Conservation (phyloP, 1,140 invertebrate species). For the Copidosoma floridanum region DNA sequence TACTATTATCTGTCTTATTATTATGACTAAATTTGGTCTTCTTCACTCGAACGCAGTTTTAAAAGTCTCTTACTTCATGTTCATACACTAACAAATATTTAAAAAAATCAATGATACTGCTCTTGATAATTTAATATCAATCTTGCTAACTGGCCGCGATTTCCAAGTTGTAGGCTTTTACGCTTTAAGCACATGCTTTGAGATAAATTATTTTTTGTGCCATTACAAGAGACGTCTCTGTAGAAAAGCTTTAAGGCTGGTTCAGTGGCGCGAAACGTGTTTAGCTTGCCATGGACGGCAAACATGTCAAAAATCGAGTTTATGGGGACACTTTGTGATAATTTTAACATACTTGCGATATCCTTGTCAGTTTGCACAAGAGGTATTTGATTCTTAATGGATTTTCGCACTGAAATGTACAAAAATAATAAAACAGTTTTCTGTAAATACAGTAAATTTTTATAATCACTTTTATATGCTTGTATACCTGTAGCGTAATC, state of each 20-base stretch:
- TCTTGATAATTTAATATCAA: conserved; percentile 52
- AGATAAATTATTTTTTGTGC: conserved; percentile 31
- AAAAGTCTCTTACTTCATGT: no score
- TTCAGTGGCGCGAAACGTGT: conserved; percentile 71
- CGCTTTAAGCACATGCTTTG: conserved; percentile 41
- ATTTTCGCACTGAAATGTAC: conserved; percentile 62
- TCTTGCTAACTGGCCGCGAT: conserved; percentile 54
- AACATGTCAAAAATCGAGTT: conserved; percentile 67
- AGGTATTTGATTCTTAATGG: conserved; percentile 60
- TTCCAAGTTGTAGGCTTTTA: conserved; percentile 47
- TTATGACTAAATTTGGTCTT: conserved; percentile 16
- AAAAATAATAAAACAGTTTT: conserved; percentile 27
- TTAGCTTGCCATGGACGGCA: conserved; percentile 60
- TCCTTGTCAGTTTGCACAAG: conserved; percentile 65
- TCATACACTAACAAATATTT: conserved; percentile 4
- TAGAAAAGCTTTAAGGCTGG: conserved; percentile 66
- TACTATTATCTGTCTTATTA: conserved; percentile 22
- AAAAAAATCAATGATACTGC: conserved; percentile 31
- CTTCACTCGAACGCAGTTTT: no score
- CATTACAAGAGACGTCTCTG: conserved; percentile 50
- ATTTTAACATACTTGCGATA: conserved; percentile 55
- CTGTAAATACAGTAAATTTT: conserved; percentile 27
- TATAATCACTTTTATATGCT: conserved; percentile 26
- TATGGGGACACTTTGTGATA: conserved; percentile 36
- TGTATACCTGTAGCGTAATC: conserved; percentile 74